Evolutionary conservation across 2,888 invertebrate genomes (phyloP).

Genomic region (Ectemnius cavifrons): DNA sequence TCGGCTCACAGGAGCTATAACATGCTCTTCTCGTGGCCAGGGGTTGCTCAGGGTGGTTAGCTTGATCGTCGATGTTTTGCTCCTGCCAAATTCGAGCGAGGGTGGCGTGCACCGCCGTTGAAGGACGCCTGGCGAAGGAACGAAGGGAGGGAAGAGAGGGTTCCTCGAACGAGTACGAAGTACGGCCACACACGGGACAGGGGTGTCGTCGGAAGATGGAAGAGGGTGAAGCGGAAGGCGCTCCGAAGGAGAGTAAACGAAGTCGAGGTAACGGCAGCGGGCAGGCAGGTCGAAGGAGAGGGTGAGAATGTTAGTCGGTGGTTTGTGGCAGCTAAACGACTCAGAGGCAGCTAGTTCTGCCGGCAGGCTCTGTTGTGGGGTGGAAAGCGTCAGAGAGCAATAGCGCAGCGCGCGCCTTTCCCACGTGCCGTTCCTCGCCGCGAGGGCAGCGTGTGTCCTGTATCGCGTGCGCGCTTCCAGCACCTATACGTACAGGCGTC

Average conservation of each 20-base stretch:
- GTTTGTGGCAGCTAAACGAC: too few relatives aligned
- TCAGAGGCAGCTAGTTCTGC: too few relatives aligned
- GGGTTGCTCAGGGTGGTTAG: constrained; percentile 58
- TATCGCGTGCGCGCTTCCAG: constrained; percentile 68
- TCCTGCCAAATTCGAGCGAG: constrained; percentile 44
- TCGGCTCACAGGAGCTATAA: constrained; percentile 60
- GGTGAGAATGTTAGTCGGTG: constrained; percentile 8
- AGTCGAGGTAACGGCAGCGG: constrained; percentile 14
- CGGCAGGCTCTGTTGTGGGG: too few relatives aligned
- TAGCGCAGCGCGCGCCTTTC: constrained; percentile 71
- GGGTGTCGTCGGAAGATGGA: constrained; percentile 9
- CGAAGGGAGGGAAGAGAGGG: constrained; percentile 8
- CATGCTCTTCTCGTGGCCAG: constrained; percentile 48
- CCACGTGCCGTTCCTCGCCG: constrained; percentile 70
- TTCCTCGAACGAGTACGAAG: constrained; percentile 1
- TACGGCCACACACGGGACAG: too few relatives aligned
- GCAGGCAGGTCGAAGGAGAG: neutral
- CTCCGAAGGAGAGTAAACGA: neutral
- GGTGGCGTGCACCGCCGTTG: constrained; percentile 19
- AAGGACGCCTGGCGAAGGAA: neutral
- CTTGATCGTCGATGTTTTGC: constrained; percentile 70
- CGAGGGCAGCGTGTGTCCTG: constrained; percentile 50
- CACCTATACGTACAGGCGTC: constrained; percentile 73
- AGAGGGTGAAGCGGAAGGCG: neutral
- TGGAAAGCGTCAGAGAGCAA: constrained; percentile 23